Percentiles rank a stretch among this genome's conserved stretches.
Evolutionary conservation across 2,888 invertebrate genomes (phyloP).

Genomic region (Pseudanteris insignis): DNA sequence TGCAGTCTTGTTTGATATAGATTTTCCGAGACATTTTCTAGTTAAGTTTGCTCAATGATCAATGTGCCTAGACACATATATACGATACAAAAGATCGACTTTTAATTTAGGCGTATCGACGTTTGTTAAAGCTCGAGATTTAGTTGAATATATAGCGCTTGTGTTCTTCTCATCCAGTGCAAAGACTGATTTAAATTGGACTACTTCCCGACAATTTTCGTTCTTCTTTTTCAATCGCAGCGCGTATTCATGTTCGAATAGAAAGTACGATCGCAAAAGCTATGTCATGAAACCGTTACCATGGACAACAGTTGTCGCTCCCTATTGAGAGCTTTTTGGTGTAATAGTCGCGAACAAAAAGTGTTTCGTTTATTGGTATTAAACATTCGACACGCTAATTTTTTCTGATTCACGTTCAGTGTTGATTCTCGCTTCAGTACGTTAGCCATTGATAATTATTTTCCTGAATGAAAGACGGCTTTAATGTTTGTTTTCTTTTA

Average conservation of each 20-base stretch:
- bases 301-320: conserved; percentile 42
- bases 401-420: conserved; percentile 40
- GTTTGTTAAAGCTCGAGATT: conserved; percentile 29
- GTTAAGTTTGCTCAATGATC: too few relatives aligned
- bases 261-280: conserved; percentile 27
- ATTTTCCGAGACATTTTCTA: too few relatives aligned
- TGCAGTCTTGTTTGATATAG: too few relatives aligned
- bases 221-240: conserved; percentile 23
- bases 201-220: conserved; percentile 12
- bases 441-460: conserved; percentile 40
- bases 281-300: conserved; percentile 29
- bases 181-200: conserved; percentile 40
- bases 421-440: conserved; percentile 42
- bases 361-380: conserved; percentile 46
- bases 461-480: too few relatives aligned
- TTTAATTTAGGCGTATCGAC: conserved; percentile 27
- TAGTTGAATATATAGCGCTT: conserved; percentile 12
- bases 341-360: conserved; percentile 43
- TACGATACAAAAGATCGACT: conserved; percentile 5
- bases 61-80: too few relatives aligned
- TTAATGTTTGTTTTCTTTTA: too few relatives aligned
- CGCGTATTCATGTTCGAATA: conserved; percentile 24
- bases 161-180: conserved; percentile 15
- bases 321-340: conserved; percentile 46
- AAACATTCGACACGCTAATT: conserved; percentile 45